A percentile compares a stretch with the other conserved stretches of the same genome.
phyloP scores from a whole-genome alignment of 2,888 invertebrate species.

The Heteropelma amictum region DNA sequence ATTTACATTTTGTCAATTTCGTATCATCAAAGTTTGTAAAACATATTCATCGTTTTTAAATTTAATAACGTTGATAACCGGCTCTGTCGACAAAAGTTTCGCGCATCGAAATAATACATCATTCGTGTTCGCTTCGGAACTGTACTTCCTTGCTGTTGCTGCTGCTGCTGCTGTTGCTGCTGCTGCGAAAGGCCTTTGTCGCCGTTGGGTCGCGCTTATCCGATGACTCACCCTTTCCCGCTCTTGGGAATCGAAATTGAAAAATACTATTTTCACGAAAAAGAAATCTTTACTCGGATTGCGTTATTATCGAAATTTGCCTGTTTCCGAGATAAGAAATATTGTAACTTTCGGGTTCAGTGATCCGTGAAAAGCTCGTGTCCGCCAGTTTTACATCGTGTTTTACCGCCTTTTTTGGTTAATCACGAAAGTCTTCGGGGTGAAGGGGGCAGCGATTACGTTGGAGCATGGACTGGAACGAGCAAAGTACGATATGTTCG shows the following conservation, averaged over 20 bases:
- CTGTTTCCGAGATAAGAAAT: not conserved
- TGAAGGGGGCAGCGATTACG: not conserved
- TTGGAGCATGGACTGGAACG: not conserved
- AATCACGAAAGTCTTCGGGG: not conserved
- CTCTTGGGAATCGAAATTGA: slow-evolving; percentile 52
- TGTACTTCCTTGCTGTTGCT: slow-evolving; percentile 4
- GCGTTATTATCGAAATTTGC: not conserved
- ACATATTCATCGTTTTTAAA: not conserved
- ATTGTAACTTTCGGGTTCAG: not conserved
- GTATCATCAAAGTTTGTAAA: not conserved
- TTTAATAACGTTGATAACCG: not conserved
- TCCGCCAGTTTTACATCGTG: not conserved
- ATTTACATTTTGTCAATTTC: not conserved
- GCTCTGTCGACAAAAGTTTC: not conserved
- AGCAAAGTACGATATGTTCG: not conserved
- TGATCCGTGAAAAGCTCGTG: not conserved
- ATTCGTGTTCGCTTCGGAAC: not conserved
- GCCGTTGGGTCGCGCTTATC: slow-evolving; percentile 47
- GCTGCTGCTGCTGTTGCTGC: slow-evolving; percentile 10
- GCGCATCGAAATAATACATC: slow-evolving; percentile 4
- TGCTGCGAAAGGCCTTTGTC: slow-evolving; percentile 49
- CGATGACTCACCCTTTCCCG: slow-evolving; percentile 72
- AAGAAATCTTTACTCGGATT: not conserved
- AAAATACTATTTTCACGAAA: slow-evolving; percentile 1
- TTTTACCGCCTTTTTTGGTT: slow-evolving; percentile 29